These are phyloP conservation scores for Drosophila lacicola DNA, from an alignment of 2,888 invertebrate species.

Conservation along the genomic window DNA sequence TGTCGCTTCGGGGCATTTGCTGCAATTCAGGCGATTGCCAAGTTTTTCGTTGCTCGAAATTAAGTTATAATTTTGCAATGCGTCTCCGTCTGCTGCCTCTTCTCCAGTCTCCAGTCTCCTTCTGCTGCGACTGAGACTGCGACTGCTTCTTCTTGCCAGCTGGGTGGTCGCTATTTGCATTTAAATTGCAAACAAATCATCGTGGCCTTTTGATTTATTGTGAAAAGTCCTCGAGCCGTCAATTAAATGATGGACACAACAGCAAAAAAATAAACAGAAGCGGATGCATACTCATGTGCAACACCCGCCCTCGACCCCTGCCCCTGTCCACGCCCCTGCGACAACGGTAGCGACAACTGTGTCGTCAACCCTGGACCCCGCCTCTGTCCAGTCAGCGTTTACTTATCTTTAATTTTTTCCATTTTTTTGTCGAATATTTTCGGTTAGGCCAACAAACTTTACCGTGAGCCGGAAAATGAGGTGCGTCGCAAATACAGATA, in stretches of 20 bases:
- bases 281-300: conserved; percentile 18
- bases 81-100: not conserved
- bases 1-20: conserved; percentile 61
- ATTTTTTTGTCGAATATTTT: conserved; percentile 17
- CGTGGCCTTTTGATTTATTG: conserved; percentile 68
- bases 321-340: not conserved
- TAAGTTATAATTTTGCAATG: conserved; percentile 72
- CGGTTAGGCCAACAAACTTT: conserved; percentile 36
- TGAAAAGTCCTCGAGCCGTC: conserved; percentile 67
- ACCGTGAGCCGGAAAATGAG: conserved; percentile 73
- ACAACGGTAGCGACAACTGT: conserved; percentile 32
- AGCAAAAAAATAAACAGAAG: conserved; percentile 33
- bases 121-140: not conserved
- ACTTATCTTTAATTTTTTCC: conserved; percentile 36
- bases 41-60: conserved; percentile 60
- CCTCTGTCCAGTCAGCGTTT: conserved; percentile 19
- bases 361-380: no score
- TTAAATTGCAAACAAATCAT: conserved; percentile 81
- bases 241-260: conserved; percentile 60
- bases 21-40: conserved; percentile 51
- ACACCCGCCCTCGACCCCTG: no score
- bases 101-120: conserved; percentile 15
- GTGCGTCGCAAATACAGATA: conserved; percentile 54
- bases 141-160: conserved; percentile 2
- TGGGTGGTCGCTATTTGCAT: conserved; percentile 78